Base-by-base conservation (phyloP, 2,888 invertebrate species). In the Agrilus cyanescens region DNA sequence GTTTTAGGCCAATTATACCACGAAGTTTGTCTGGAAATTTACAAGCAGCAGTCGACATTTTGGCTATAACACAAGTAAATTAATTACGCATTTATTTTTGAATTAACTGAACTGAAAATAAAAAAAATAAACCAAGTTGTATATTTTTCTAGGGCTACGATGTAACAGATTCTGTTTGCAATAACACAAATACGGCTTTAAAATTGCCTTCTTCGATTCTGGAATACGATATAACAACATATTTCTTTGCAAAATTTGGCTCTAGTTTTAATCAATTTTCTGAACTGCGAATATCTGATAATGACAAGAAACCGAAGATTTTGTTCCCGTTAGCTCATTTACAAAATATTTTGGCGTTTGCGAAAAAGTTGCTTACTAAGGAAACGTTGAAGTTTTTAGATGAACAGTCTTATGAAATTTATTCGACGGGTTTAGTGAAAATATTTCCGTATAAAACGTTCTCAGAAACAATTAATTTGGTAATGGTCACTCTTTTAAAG, bases 201-300 rank as follows among this genome's bases (percentile, higher is more conserved):
- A 33, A 25, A 16, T 12, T 13, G 7, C 13, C 12, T n/a, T 18
- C 30, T 36, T 43, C 31, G 14, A 31, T 7, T 33, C 30, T 18
- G 8, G 48, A 44, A 30, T 85, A 84, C 50, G 86, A 90, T 66
- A 82, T 87, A 0, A 80, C 82, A 0, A 82, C 82, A 0, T 85
- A 89, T 61, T 94, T 91, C 66, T 95, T 95, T 58, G 80, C 85
- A 44, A 86, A 88, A 57, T 89, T 88, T 59, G 95, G 94, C 7
- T 91, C 94, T 0, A 89, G 88, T 63, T 95, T 94, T 60, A 87
- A 88, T 65, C 88, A 89, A 63, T 86, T 87, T 56, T 85, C 86
- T 0, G 82, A 86, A 50, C 80, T 87, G 78, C 72, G 84, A 50
- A 80, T 83, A 49, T 78, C 80, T 2, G 85, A 86, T 52, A 77